Evolutionary conservation across 2,888 invertebrate genomes (phyloP).

Genomic region (Drosophila antonietae): DNA sequence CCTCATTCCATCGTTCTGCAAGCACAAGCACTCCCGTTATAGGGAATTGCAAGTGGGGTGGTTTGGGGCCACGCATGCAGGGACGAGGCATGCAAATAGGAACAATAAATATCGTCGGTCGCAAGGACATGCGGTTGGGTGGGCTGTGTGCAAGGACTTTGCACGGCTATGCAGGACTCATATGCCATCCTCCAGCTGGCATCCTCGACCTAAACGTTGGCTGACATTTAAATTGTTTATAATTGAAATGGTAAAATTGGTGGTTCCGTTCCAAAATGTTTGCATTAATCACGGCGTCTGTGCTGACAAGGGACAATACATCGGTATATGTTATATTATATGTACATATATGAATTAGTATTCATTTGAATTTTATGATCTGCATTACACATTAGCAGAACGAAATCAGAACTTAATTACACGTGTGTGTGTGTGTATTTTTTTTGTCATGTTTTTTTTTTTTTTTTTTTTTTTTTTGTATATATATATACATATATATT

Average conservation of each 20-base stretch:
- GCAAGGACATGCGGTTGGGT: not conserved
- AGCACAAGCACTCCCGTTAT: not conserved
- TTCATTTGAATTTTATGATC: not conserved
- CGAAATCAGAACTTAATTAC: too few relatives aligned
- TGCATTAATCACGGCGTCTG: constrained; percentile 44
- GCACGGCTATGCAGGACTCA: constrained; percentile 4
- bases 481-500: too few relatives aligned
- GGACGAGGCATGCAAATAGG: constrained; percentile 15
- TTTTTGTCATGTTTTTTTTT: too few relatives aligned
- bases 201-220: constrained; percentile 37
- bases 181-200: constrained; percentile 11
- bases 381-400: too few relatives aligned
- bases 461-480: too few relatives aligned
- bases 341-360: not conserved
- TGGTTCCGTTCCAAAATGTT: constrained; percentile 48
- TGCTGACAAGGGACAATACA: not conserved
- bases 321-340: not conserved
- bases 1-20: not conserved
- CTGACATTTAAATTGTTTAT: constrained; percentile 64
- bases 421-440: too few relatives aligned
- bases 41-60: not conserved
- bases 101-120: constrained; percentile 51
- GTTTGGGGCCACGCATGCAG: not conserved
- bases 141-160: not conserved
- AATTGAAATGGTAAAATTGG: constrained; percentile 64